Base-by-base conservation (phyloP, 2,797 vertebrate species). In the Myotis findleyi region DNA sequence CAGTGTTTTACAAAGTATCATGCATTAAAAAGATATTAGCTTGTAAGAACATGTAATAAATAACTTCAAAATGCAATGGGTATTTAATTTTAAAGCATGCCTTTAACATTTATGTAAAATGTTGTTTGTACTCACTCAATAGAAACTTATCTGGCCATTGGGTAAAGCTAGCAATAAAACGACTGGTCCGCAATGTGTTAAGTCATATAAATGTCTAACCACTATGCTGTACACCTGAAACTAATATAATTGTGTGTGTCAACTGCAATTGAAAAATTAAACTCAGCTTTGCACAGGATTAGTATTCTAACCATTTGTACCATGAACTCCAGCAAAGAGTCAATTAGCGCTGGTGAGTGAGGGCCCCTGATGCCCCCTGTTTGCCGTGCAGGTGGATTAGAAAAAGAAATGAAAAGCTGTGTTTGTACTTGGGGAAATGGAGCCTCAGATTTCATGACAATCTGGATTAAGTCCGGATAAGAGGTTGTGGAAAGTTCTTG, bases 351-450 rank as follows among this genome's bases (percentile, higher is more conserved):
- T n/a, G 18, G 38, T 57, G 23, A 83, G 10, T 51, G n/a, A 79
- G 44, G 55, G 51, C 25, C 17, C 18, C 16, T 4, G 11, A 5
- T 83, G 33, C 75, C 33, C 4, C 3, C 7, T 30, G 16, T 86
- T 86, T 20, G 92, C 64, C 47, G 14, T 36, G 47, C 30, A 94
- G 21, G 18, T 75, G 16, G 49, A 57, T 30, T 92, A 59, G 30
- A 44, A 64, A 75, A 84, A 49, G 57, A 93, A 64, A 91, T 71
- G 9, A 68, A 76, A 96, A 87, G 17, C 12, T 93, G 16, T 69
- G 23, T 20, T 7, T 72, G 3, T 23, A n/a, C 36, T 20, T 62
- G 27, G 25, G 2, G 18, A 87, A 80, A 87, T 20, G 2, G 8
- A 91, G n/a, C 47, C 44, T 49, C n/a, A 36, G n/a, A 86, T 82